Evolutionary conservation across 2,113 vertebrate genomes (phyloP).

Genomic region (Xiphorhynchus elegans): DNA sequence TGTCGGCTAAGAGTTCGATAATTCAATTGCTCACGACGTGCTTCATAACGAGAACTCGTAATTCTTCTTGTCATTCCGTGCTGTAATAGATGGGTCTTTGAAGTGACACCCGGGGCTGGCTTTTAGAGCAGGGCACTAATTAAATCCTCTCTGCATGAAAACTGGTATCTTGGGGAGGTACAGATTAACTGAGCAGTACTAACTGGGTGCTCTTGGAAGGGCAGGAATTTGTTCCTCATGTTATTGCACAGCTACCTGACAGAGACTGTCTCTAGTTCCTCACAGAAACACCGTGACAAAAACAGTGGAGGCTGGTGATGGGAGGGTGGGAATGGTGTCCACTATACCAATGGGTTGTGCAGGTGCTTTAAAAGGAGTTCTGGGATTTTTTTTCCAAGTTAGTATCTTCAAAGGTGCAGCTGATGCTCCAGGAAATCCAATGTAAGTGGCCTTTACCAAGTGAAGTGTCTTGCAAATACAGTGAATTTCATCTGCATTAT

Average conservation of each 20-base stretch:
- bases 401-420: background rate
- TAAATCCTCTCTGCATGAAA: constrained; percentile 15
- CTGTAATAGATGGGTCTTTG: constrained; percentile 11
- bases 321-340: background rate
- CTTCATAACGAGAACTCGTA: constrained; percentile 8
- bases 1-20: background rate
- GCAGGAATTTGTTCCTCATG: background rate
- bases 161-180: background rate
- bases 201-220: background rate
- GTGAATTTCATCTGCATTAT: background rate
- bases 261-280: background rate
- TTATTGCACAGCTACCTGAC: background rate
- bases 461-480: background rate
- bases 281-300: background rate
- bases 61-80: constrained; percentile 43
- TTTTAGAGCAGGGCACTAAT: constrained; percentile 44
- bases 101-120: constrained; percentile 32
- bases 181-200: background rate
- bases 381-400: background rate
- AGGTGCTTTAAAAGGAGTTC: background rate
- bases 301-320: background rate
- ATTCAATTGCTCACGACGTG: constrained; percentile 25
- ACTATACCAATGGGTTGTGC: background rate
- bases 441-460: background rate
- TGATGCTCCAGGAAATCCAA: background rate